These are phyloP conservation scores for Phengaris alcon DNA, from an alignment of 2,888 invertebrate species.

Conservation along the genomic window DNA sequence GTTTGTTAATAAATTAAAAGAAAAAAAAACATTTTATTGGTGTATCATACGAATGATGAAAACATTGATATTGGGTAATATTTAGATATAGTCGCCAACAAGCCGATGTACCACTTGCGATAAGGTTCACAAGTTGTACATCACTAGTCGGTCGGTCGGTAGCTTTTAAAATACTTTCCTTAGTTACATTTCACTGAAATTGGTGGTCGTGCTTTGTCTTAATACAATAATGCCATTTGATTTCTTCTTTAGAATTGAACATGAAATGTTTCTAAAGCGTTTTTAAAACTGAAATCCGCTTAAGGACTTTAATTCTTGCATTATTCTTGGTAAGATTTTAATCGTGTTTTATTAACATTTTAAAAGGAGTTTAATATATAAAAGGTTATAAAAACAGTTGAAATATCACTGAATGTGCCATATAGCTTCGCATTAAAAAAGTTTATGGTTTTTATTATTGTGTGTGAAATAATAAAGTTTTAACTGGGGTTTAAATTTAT, in stretches of 20 bases:
- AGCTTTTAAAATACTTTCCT: constrained; percentile 1
- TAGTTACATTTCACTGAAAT: neutral
- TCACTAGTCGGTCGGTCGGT: no score
- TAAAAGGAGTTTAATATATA: neutral
- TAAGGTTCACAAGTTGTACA: no score
- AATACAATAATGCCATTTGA: constrained; percentile 17
- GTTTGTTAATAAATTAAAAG: no score
- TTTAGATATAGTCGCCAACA: no score
- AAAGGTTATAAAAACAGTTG: neutral
- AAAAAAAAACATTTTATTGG: no score
- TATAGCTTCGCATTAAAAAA: neutral
- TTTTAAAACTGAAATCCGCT: constrained; percentile 16
- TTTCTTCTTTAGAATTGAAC: constrained; percentile 2
- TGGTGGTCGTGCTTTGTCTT: neutral
- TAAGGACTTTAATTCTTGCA: neutral
- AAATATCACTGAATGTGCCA: neutral
- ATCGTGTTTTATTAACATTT: constrained; percentile 7
- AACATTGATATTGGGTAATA: no score
- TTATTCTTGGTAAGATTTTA: constrained; percentile 17
- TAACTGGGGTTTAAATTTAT: neutral
- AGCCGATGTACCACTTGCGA: no score
- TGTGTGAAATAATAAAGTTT: neutral
- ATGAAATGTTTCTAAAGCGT: constrained; percentile 9
- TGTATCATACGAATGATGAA: no score
- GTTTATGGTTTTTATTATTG: neutral